A percentile compares a stretch with the other conserved stretches of the same genome.
phyloP scores from a whole-genome alignment of 2,888 invertebrate genomes.

The Euphydryas editha region DNA sequence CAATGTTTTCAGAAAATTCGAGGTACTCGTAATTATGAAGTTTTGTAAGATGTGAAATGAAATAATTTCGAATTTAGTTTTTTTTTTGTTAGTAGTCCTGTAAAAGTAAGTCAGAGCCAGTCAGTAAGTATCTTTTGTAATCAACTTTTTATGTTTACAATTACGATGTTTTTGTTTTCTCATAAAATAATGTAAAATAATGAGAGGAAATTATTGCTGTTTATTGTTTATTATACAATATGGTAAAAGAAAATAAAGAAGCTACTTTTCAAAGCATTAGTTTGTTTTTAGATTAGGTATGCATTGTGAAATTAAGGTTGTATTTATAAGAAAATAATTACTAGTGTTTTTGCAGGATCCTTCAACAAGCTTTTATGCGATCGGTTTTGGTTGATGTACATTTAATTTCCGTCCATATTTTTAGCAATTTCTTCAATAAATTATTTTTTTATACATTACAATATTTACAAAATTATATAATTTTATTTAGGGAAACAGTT shows the following conservation, averaged over 20 bases:
- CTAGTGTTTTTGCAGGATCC: not conserved
- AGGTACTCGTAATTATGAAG: no score
- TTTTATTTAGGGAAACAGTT: not conserved
- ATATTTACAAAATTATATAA: not conserved
- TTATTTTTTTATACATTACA: not conserved
- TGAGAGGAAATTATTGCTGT: not conserved
- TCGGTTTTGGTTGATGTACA: not conserved
- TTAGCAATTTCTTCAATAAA: not conserved
- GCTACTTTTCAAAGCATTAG: not conserved
- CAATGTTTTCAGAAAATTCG: no score
- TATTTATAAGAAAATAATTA: constrained; percentile 1
- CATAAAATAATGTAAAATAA: not conserved
- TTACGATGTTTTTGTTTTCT: no score
- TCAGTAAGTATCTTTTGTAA: no score
- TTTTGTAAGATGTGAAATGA: no score
- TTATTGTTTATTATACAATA: not conserved
- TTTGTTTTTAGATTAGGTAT: not conserved
- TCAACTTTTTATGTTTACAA: no score
- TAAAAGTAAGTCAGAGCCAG: no score
- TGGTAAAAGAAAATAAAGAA: not conserved
- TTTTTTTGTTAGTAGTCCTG: no score
- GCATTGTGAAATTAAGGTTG: not conserved
- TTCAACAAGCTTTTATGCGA: not conserved
- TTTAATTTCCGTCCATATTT: constrained; percentile 7
- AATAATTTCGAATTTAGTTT: no score